Evolutionary conservation across 37 sponge, comb jelly and placozoan genomes (phyloP).

Genomic region (Diacarnus erythraeanus): DNA sequence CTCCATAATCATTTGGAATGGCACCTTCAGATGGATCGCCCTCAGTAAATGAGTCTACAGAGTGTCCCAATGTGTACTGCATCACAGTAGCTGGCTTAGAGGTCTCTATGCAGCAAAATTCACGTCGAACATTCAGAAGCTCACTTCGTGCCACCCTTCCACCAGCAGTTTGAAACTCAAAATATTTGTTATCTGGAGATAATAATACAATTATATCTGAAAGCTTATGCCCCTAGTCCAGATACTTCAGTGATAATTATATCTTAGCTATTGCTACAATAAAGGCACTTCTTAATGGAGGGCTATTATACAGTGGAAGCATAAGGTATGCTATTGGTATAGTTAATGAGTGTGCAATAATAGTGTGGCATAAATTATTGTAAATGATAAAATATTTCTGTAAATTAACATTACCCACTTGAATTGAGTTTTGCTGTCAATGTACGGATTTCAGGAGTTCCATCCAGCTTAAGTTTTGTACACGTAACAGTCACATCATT

Average conservation of each 20-base stretch:
- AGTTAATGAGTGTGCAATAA: too few relatives aligned
- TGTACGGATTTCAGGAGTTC: not conserved
- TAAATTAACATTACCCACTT: too few relatives aligned
- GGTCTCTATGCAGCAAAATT: slow-evolving; percentile 54
- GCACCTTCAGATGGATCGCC: not conserved
- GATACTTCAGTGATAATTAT: too few relatives aligned
- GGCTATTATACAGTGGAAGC: too few relatives aligned
- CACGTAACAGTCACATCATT: slow-evolving; percentile 38
- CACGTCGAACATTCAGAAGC: slow-evolving; percentile 10
- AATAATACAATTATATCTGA: too few relatives aligned
- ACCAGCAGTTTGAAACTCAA: slow-evolving; percentile 4
- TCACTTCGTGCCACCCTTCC: not conserved
- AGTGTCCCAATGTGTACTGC: slow-evolving; percentile 50
- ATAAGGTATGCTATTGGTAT: not conserved
- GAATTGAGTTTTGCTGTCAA: not conserved
- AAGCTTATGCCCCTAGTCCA: too few relatives aligned
- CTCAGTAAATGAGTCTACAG: slow-evolving; percentile 3
- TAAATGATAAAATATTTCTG: too few relatives aligned
- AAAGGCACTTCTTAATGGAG: too few relatives aligned
- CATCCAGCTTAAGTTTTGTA: not conserved
- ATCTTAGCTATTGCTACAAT: too few relatives aligned
- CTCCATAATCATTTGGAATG: slow-evolving; percentile 6
- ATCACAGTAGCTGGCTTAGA: slow-evolving; percentile 35
- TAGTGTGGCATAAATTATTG: too few relatives aligned
- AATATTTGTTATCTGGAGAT: not conserved